Conservation (phyloP, 2,797 vertebrate genomes). For the Cichlasoma orientale region DNA sequence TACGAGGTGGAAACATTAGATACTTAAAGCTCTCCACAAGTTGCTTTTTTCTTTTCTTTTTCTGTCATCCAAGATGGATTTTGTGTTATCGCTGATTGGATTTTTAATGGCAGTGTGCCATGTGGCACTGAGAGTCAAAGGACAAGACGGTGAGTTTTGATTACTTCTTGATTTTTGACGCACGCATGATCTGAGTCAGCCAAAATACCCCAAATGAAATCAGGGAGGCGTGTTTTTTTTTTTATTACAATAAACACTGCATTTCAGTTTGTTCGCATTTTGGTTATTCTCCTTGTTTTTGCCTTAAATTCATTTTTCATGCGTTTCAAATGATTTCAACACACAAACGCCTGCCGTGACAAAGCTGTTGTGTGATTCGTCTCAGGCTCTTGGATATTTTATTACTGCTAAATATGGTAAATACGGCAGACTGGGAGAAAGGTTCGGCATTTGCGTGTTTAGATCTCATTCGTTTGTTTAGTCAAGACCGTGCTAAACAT, state of each 20-base stretch:
- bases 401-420: background rate
- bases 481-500: background rate
- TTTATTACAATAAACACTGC: background rate
- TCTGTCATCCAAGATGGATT: constrained; percentile 84
- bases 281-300: background rate
- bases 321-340: constrained; percentile 24
- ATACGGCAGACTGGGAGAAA: background rate
- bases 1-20: constrained; percentile 29
- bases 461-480: background rate
- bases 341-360: background rate
- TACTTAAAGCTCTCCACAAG: constrained; percentile 32
- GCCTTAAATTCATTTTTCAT: background rate
- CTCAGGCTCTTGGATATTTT: background rate
- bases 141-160: constrained; percentile 85
- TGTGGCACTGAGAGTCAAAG: constrained; percentile 74
- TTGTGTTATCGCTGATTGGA: constrained; percentile 81
- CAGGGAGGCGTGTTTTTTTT: background rate
- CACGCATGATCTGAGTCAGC: background rate
- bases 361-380: background rate
- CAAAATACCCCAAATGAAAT: background rate
- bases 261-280: fast-evolving
- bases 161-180: constrained; percentile 24
- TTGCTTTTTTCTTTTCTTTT: background rate
- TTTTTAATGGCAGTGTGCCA: constrained; percentile 82
- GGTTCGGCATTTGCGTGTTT: too few relatives aligned